Evolutionary conservation across 2,888 invertebrate species (phyloP).

Genomic region (Platerodrilus igneus): DNA sequence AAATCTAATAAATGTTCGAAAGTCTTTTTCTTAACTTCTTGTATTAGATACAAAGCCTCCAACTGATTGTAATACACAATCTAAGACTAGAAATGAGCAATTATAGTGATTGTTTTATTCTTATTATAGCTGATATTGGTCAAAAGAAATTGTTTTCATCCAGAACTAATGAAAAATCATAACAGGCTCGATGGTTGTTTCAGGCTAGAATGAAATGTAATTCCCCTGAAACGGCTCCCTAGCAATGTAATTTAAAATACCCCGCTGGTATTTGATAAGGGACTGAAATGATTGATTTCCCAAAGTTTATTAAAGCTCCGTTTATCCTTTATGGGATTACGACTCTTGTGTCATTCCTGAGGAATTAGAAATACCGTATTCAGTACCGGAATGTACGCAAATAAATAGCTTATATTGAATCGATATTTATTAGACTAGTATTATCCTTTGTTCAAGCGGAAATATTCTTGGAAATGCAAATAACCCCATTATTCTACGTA

Average conservation of each 20-base stretch:
- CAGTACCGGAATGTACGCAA: no score
- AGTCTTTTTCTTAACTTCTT: slow-evolving; percentile 4
- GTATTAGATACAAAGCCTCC: no score
- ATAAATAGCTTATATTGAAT: no score
- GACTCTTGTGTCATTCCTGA: slow-evolving; percentile 12
- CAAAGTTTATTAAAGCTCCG: slow-evolving; percentile 32
- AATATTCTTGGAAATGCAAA: no score
- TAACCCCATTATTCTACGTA: no score
- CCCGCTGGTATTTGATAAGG: slow-evolving; percentile 32
- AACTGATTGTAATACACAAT: no score
- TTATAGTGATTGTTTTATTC: no score
- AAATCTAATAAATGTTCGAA: slow-evolving; percentile 22
- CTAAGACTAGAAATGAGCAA: no score
- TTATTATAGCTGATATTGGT: no score
- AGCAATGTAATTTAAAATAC: slow-evolving; percentile 33
- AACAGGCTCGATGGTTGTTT: slow-evolving; percentile 32
- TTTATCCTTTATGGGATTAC: slow-evolving; percentile 24
- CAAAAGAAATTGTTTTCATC: no score
- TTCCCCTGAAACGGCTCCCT: slow-evolving; percentile 25
- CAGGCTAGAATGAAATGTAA: slow-evolving; percentile 27
- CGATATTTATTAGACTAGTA: no score
- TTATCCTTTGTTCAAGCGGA: no score
- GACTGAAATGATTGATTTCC: slow-evolving; percentile 33
- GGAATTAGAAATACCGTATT: slow-evolving; percentile 12
- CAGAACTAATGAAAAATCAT: slow-evolving; percentile 34